Evolutionary conservation across 2,797 vertebrate genomes (phyloP).

Genomic region (Pteropus rufus): DNA sequence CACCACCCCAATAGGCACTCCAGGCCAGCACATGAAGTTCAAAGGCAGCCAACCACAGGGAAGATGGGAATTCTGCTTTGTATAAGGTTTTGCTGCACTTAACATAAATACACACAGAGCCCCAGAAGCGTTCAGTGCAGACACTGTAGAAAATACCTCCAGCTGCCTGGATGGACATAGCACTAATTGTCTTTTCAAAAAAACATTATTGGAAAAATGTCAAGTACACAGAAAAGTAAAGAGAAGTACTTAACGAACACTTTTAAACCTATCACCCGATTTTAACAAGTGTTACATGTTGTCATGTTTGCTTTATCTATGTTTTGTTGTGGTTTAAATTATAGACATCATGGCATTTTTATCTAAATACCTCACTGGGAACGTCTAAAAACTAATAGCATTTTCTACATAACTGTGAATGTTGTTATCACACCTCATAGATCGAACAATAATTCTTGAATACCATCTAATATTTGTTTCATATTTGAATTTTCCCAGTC

Average conservation of each 20-base stretch:
- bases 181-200: background rate
- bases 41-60: background rate
- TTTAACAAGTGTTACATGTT: background rate
- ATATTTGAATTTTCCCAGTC: background rate
- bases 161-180: background rate
- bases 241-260: background rate
- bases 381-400: background rate
- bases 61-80: background rate
- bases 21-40: rapidly evolving
- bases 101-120: background rate
- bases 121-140: background rate
- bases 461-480: background rate
- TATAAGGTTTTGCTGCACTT: background rate
- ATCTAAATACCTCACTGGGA: slow-evolving; percentile 33
- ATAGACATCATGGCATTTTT: background rate
- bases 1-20: rapidly evolving
- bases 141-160: background rate
- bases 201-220: background rate
- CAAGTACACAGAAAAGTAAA: background rate
- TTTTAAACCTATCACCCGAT: background rate
- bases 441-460: background rate
- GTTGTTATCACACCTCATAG: background rate
- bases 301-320: background rate
- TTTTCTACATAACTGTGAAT: background rate
- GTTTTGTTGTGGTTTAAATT: slow-evolving; percentile 9